Percentiles rank a stretch among this genome's conserved stretches.
Evolutionary conservation across 2,888 invertebrate genomes (phyloP).

Genomic region (Eubasilissa splendida): DNA sequence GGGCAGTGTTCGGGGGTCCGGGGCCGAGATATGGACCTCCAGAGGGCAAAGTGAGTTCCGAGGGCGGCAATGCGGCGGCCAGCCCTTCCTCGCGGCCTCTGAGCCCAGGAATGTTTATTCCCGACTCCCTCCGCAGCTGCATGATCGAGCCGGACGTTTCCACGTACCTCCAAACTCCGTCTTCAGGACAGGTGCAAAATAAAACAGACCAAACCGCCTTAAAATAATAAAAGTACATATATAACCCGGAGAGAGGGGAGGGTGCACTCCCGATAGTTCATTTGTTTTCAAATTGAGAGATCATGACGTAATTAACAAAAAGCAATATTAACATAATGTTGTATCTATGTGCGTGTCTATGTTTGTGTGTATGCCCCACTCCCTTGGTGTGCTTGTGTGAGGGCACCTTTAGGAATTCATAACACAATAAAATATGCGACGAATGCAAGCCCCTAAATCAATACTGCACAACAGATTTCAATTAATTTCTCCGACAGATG

Average conservation of each 20-base stretch:
- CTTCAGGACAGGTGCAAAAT: slow-evolving; percentile 89
- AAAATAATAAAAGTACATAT: slow-evolving; percentile 35
- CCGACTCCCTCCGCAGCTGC: slow-evolving; percentile 93
- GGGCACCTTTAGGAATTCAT: slow-evolving; percentile 5
- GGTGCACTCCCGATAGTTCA: slow-evolving; percentile 28
- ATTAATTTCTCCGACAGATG: no score
- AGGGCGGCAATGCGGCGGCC: slow-evolving; percentile 34
- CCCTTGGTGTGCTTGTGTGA: slow-evolving; percentile 4
- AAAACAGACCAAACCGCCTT: slow-evolving; percentile 62
- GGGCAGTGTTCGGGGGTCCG: no score
- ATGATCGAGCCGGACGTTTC: slow-evolving; percentile 97
- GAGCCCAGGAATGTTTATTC: slow-evolving; percentile 86
- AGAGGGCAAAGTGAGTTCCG: slow-evolving; percentile 4
- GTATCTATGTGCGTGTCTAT: slow-evolving; percentile 49
- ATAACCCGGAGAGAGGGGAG: slow-evolving; percentile 30
- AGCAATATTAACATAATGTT: slow-evolving; percentile 51
- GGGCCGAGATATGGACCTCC: neutral
- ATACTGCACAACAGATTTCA: neutral
- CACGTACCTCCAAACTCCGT: slow-evolving; percentile 94
- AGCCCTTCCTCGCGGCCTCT: slow-evolving; percentile 37
- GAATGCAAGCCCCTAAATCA: slow-evolving; percentile 13
- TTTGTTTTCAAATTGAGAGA: slow-evolving; percentile 39
- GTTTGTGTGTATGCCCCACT: slow-evolving; percentile 44
- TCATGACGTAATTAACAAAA: slow-evolving; percentile 65
- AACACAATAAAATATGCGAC: slow-evolving; percentile 4